phyloP scores from a whole-genome alignment of 2,888 invertebrate species.

The Sarcophaga rosellei region DNA sequence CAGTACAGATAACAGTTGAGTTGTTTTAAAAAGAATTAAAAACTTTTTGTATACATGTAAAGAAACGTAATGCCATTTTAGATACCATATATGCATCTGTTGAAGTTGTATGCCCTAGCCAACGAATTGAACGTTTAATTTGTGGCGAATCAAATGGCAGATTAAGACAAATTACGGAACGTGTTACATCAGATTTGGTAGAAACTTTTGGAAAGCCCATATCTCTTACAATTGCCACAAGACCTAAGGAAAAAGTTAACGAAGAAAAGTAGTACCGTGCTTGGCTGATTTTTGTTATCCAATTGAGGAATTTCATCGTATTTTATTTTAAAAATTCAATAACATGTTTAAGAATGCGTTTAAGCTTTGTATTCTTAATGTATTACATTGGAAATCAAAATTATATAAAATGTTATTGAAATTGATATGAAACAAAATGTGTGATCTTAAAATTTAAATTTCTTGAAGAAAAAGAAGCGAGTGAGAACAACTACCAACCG shows the following conservation, averaged over 20 bases:
- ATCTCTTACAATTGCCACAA: slow-evolving; percentile 79
- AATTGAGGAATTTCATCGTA: too few relatives aligned
- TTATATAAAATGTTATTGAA: too few relatives aligned
- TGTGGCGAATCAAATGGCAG: slow-evolving; percentile 87
- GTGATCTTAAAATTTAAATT: too few relatives aligned
- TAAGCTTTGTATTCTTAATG: too few relatives aligned
- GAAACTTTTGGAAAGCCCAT: slow-evolving; percentile 85
- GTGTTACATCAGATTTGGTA: slow-evolving; percentile 85
- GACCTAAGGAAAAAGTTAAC: slow-evolving; percentile 37
- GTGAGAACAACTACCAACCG: too few relatives aligned
- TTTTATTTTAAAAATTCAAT: too few relatives aligned
- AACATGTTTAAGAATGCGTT: too few relatives aligned
- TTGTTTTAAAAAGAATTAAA: background rate
- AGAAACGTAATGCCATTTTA: slow-evolving; percentile 70
- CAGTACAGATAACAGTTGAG: slow-evolving; percentile 83
- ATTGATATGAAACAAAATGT: too few relatives aligned
- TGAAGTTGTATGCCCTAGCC: slow-evolving; percentile 84
- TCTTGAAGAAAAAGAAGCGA: too few relatives aligned
- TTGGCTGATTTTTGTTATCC: too few relatives aligned
- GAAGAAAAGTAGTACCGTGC: background rate
- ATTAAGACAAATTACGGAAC: slow-evolving; percentile 87
- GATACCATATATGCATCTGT: slow-evolving; percentile 84
- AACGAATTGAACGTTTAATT: slow-evolving; percentile 85
- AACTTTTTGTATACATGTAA: background rate
- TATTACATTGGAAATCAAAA: too few relatives aligned